These are phyloP conservation scores for Timema cristinae DNA, from an alignment of 2,888 invertebrate genomes.

Conservation along the genomic window DNA sequence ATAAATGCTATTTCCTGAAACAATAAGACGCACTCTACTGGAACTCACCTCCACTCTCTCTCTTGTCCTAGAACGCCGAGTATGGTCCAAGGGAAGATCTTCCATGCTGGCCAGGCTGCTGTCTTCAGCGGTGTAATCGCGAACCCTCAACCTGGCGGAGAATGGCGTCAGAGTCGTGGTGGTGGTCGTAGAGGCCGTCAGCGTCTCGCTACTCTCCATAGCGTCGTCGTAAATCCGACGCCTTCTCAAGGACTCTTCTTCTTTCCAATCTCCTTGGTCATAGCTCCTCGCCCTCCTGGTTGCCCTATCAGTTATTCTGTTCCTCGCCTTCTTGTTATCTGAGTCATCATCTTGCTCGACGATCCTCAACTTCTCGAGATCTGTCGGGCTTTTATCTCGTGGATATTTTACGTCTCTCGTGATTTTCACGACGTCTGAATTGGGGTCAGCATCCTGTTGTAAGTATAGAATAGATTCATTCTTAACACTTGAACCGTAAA, in stretches of 20 bases:
- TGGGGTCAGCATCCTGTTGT: no score
- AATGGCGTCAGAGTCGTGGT: conserved; percentile 23
- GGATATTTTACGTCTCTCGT: no score
- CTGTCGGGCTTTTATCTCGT: no score
- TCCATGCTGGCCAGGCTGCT: conserved; percentile 21
- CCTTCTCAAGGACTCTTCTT: conserved; percentile 20
- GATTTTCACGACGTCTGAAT: no score
- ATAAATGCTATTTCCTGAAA: no score
- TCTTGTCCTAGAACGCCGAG: background rate
- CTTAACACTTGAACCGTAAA: no score
- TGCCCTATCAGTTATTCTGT: conserved; percentile 24
- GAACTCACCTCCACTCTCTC: conserved; percentile 24
- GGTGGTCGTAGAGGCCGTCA: conserved; percentile 3
- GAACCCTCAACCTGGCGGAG: no score
- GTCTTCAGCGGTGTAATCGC: conserved; percentile 19
- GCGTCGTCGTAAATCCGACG: conserved; percentile 18
- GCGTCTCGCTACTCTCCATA: conserved; percentile 18
- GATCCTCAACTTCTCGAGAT: conserved; percentile 34
- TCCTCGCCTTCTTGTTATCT: conserved; percentile 29
- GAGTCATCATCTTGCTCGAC: conserved; percentile 27
- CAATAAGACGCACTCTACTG: conserved; percentile 25
- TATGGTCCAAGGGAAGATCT: conserved; percentile 24
- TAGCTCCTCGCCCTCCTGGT: conserved; percentile 27
- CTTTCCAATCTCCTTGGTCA: conserved; percentile 21
- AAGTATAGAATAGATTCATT: no score